Percentiles rank a stretch among this genome's conserved stretches.
Evolutionary conservation across 2,888 invertebrate genomes (phyloP).

Genomic region (Aromia moschata): DNA sequence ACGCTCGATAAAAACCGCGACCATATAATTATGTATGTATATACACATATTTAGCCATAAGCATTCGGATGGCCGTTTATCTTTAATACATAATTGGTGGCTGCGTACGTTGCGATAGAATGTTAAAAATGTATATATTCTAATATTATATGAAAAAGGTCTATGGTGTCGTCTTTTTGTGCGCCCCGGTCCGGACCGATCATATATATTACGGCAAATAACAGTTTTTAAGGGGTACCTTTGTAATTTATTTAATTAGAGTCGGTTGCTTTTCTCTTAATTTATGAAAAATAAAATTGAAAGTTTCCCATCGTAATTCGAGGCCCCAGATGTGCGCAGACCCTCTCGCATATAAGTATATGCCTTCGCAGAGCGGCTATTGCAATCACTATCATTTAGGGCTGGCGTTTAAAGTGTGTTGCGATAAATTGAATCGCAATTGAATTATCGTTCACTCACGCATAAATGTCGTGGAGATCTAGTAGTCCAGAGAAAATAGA

Average conservation of each 20-base stretch:
- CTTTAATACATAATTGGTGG: slow-evolving; percentile 65
- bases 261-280: slow-evolving; percentile 30
- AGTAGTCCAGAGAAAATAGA: too few species aligned
- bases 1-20: slow-evolving; percentile 60
- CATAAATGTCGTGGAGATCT: too few species aligned
- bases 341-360: background rate
- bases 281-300: slow-evolving; percentile 22
- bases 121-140: slow-evolving; percentile 61
- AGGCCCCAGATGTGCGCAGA: background rate
- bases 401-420: too few species aligned
- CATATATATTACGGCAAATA: slow-evolving; percentile 55
- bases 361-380: background rate
- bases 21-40: slow-evolving; percentile 65
- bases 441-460: too few species aligned
- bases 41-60: slow-evolving; percentile 64
- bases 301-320: slow-evolving; percentile 3
- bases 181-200: slow-evolving; percentile 49
- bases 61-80: slow-evolving; percentile 64
- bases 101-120: slow-evolving; percentile 62
- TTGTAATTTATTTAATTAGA: slow-evolving; percentile 55
- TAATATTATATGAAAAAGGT: slow-evolving; percentile 42
- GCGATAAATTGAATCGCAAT: too few species aligned
- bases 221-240: slow-evolving; percentile 50
- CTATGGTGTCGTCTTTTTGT: slow-evolving; percentile 42
- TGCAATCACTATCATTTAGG: background rate